Evolutionary conservation across 2,113 vertebrate species (phyloP).

Genomic region (Macaca fascicularis): T2T-MFA8v1.1 NC_088391.1:37233001-37233500

Average conservation of each 20-base stretch:
- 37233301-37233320: too few species aligned
- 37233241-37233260: too few species aligned
- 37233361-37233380: background rate
- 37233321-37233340: background rate
- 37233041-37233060: background rate
- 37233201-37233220: too few species aligned
- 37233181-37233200: too few species aligned
- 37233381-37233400: background rate
- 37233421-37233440: background rate
- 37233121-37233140: too few species aligned
- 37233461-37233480: constrained; percentile 3
- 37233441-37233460: background rate
- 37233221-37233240: too few species aligned
- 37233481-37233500: background rate
- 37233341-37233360: background rate
- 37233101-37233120: too few species aligned
- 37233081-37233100: too few species aligned
- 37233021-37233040: background rate
- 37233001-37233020: background rate
- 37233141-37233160: too few species aligned
- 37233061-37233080: background rate
- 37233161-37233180: too few species aligned
- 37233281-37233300: too few species aligned
- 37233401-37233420: background rate
- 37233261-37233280: too few species aligned